Percentiles rank a stretch among this genome's conserved stretches.
These are phyloP conservation scores for Numenius arquata DNA, from an alignment of 2,113 vertebrate genomes.

Conservation along the genomic window DNA sequence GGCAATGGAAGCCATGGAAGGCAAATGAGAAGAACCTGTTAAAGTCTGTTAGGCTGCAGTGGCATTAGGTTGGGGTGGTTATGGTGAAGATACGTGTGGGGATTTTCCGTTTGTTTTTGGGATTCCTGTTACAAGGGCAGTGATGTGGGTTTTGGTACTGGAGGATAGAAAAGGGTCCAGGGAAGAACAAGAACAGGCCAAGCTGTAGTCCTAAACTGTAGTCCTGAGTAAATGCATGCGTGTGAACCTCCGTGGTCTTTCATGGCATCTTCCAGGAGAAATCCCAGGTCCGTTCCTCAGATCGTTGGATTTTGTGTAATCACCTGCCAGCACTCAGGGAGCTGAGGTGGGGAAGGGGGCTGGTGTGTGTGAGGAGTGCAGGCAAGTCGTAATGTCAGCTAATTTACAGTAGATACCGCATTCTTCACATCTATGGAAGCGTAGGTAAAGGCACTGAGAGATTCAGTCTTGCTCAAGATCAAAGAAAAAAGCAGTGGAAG, in stretches of 20 bases:
- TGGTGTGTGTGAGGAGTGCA: neutral
- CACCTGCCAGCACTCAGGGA: no score
- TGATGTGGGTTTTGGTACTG: neutral
- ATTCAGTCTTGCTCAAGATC: neutral
- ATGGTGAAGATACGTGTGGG: accelerated
- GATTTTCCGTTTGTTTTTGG: neutral
- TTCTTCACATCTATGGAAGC: neutral
- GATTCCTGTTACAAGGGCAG: neutral
- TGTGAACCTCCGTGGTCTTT: neutral
- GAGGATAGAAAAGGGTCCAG: neutral
- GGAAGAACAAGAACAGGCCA: neutral
- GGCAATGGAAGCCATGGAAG: neutral
- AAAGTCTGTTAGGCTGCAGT: neutral
- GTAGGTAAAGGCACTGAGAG: neutral
- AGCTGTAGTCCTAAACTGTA: neutral
- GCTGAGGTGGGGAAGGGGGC: neutral
- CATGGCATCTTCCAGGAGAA: neutral
- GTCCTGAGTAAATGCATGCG: accelerated
- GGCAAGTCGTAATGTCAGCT: neutral
- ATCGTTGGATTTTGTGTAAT: neutral
- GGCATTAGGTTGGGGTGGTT: neutral
- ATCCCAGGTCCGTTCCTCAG: neutral
- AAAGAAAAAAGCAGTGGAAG: neutral
- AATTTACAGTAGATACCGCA: neutral
- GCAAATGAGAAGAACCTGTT: neutral